These are phyloP conservation scores for Tachina grossa DNA, from an alignment of 2,888 invertebrate genomes.

Conservation along the genomic window DNA sequence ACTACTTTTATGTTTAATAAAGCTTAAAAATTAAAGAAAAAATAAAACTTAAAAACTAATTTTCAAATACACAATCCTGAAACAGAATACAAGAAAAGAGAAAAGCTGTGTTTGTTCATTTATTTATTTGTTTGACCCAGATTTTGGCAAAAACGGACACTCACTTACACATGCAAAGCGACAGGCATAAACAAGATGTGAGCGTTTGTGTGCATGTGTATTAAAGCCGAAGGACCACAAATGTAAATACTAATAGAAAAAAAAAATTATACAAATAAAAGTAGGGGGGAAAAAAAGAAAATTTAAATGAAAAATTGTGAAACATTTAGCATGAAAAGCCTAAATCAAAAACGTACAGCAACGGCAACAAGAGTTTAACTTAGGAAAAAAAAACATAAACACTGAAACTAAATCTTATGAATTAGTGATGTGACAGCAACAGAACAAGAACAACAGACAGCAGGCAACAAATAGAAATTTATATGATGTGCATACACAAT, in stretches of 20 bases:
- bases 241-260: slow-evolving; percentile 67
- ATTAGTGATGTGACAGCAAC: slow-evolving; percentile 71
- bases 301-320: slow-evolving; percentile 55
- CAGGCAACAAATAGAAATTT: slow-evolving; percentile 48
- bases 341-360: slow-evolving; percentile 30
- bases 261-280: slow-evolving; percentile 64
- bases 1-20: slow-evolving; percentile 64
- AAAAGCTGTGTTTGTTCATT: slow-evolving; percentile 45
- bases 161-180: slow-evolving; percentile 6
- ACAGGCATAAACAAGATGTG: neutral
- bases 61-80: slow-evolving; percentile 34
- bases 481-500: slow-evolving; percentile 11
- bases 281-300: slow-evolving; percentile 31
- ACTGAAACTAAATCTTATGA: slow-evolving; percentile 67
- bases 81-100: slow-evolving; percentile 18
- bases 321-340: slow-evolving; percentile 60
- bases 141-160: slow-evolving; percentile 57
- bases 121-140: slow-evolving; percentile 70
- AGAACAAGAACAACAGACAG: slow-evolving; percentile 53
- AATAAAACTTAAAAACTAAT: slow-evolving; percentile 36
- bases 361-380: slow-evolving; percentile 1
- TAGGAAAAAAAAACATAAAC: neutral
- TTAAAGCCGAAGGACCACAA: slow-evolving; percentile 67
- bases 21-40: slow-evolving; percentile 38
- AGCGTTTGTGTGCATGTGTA: slow-evolving; percentile 1